These are phyloP conservation scores for Cladorhizidae sp. DNA, from an alignment of 37 sponge, comb jelly and placozoan species.

Conservation along the genomic window DNA sequence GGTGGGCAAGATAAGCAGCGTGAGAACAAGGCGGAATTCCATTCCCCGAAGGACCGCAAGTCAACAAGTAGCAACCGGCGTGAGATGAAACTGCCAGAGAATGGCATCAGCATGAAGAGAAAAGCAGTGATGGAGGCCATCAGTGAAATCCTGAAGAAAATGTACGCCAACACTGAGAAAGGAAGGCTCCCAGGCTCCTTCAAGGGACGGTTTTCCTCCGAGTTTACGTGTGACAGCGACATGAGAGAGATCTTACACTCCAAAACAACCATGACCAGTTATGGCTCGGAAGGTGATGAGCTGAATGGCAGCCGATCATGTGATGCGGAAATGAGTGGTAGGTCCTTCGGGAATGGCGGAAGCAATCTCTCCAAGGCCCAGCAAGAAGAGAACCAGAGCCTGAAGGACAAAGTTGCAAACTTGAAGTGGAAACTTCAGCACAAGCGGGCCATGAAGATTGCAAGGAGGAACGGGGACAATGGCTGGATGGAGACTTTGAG, in stretches of 20 bases:
- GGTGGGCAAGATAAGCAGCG: background rate
- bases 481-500: constrained; percentile 71
- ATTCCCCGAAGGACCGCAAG: background rate
- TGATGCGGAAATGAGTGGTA: background rate
- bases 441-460: constrained; percentile 25
- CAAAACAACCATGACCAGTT: constrained; percentile 65
- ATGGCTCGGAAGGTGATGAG: constrained; percentile 20
- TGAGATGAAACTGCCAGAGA: constrained; percentile 40
- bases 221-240: constrained; percentile 69
- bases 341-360: background rate
- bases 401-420: constrained; percentile 55
- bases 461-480: constrained; percentile 45
- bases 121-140: constrained; percentile 79
- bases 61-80: background rate
- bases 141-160: constrained; percentile 70
- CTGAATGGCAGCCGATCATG: background rate
- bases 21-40: background rate
- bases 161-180: constrained; percentile 65
- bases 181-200: constrained; percentile 67
- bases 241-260: constrained; percentile 69
- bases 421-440: constrained; percentile 67
- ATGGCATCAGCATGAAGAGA: constrained; percentile 64
- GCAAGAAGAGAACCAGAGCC: constrained; percentile 52
- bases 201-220: constrained; percentile 72
- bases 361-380: constrained; percentile 26